Base-by-base conservation (phyloP, 2,113 vertebrate species). In the Odocoileus virginianus region DNA sequence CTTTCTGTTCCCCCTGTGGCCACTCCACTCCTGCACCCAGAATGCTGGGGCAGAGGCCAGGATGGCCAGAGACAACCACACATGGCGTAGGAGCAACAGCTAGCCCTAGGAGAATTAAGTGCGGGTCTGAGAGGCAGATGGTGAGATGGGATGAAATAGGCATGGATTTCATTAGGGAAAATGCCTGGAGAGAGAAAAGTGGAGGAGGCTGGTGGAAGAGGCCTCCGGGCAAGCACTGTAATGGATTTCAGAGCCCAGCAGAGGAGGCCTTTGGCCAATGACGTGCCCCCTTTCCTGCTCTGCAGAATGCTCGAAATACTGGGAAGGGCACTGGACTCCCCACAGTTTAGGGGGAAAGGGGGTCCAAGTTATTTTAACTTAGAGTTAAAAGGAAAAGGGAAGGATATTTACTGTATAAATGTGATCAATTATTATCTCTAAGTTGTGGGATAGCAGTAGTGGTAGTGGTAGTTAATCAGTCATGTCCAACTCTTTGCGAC, bases 401-500 rank as follows among this genome's bases (percentile, higher is more conserved):
- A 74, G 6, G 27, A 47, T 36, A 89, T 40, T 40, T 12, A 5
- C 6, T 52, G 2, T 17, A 55, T 21, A 74, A 96, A 55, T 45
- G 60, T 3, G 17, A 81, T 50, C 27, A 40, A 40, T 82, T 25
- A 14, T 14, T 58, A 30, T 83, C 54, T 92, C 74, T n/a, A 54
- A n/a, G 36, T 43, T 89, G n/a, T 81, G n/a, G 88, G 30, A 6
- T 82, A 76, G 67, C n/a, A 71, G 36, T 23, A 40, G 67, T 40
- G 19, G 67, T 40, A 71, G 10, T 36, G n/a, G 64, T 36, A 5
- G n/a, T 71, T 21, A n/a, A 36, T 71, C 64, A 12, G 64, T 71
- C 0, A 1, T 23, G 9, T 36, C n/a, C 4, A 21, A 0, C 33
- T 67, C 33, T 71, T 36, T 36, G 64, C 1, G 33, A 71, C 17